Evolutionary conservation across 2,797 vertebrate genomes (phyloP).

Genomic region (Mormyrops boulengeri): DNA sequence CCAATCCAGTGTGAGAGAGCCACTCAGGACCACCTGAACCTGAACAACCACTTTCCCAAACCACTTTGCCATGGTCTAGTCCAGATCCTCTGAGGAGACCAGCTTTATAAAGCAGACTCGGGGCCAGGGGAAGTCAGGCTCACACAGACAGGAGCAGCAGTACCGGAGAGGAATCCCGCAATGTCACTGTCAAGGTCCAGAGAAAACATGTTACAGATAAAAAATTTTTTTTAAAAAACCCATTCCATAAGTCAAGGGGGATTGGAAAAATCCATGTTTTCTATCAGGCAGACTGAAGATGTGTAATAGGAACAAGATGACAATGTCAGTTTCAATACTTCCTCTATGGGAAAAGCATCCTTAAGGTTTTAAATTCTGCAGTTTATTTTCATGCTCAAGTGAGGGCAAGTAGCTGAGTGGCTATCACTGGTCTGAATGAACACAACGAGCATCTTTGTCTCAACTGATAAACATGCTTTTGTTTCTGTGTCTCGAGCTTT

Average conservation of each 20-base stretch:
- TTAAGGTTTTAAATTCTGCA: neutral
- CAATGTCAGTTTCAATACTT: neutral
- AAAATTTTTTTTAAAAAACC: constrained; percentile 17
- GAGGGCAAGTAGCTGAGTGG: neutral
- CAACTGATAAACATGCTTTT: neutral
- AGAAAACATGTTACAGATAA: neutral
- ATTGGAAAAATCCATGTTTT: neutral
- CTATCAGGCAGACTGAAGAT: neutral
- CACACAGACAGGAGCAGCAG: neutral
- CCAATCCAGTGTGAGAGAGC: neutral
- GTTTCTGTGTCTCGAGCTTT: neutral
- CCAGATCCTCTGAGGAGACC: neutral
- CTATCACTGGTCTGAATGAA: neutral
- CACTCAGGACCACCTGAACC: neutral
- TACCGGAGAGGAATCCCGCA: neutral
- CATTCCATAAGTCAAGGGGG: neutral
- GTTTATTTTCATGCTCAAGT: neutral
- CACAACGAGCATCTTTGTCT: neutral
- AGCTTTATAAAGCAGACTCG: neutral
- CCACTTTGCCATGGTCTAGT: neutral
- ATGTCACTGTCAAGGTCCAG: neutral
- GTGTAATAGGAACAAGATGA: neutral
- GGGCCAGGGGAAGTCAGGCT: neutral
- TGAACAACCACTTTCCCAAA: neutral
- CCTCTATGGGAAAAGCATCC: neutral